Evolutionary conservation across 2,888 invertebrate species (phyloP).

Genomic region (Ctenicera cuprea): DNA sequence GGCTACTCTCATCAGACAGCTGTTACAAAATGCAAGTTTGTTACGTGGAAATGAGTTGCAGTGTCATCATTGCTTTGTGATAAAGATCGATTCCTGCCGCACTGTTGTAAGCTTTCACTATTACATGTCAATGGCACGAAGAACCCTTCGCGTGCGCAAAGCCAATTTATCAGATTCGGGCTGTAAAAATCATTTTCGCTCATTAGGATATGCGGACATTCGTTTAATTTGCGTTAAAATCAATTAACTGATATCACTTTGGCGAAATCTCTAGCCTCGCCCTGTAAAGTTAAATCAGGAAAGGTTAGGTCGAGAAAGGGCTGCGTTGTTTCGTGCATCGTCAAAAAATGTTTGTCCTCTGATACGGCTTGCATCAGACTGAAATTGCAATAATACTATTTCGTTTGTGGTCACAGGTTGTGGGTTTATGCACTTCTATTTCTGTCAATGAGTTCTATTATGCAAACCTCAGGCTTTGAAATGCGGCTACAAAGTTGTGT

Average conservation of each 20-base stretch:
- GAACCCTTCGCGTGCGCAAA: slow-evolving; percentile 30
- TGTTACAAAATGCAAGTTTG: slow-evolving; percentile 25
- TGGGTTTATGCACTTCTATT: slow-evolving; percentile 18
- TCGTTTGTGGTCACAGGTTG: slow-evolving; percentile 20
- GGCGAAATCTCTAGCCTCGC: slow-evolving; percentile 4
- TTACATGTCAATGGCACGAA: slow-evolving; percentile 33
- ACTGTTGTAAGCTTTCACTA: slow-evolving; percentile 39
- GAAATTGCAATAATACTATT: slow-evolving; percentile 9
- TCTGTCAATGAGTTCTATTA: slow-evolving; percentile 23
- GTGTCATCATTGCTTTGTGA: slow-evolving; percentile 37
- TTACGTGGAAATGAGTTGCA: slow-evolving; percentile 40
- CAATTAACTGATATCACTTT: slow-evolving; percentile 23
- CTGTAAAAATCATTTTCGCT: slow-evolving; percentile 16
- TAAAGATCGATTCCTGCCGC: slow-evolving; percentile 34
- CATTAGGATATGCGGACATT: slow-evolving; percentile 29
- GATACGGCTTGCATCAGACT: background rate
- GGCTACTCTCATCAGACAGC: background rate
- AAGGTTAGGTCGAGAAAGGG: background rate
- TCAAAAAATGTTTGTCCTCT: background rate
- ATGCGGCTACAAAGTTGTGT: slow-evolving; percentile 1
- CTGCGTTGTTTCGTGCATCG: background rate
- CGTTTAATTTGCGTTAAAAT: slow-evolving; percentile 26
- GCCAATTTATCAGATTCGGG: slow-evolving; percentile 19
- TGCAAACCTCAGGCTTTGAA: slow-evolving; percentile 21
- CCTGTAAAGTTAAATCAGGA: background rate